Evolutionary conservation across 2,888 invertebrate genomes (phyloP).

Genomic region (Dolichomitus sp.): DNA sequence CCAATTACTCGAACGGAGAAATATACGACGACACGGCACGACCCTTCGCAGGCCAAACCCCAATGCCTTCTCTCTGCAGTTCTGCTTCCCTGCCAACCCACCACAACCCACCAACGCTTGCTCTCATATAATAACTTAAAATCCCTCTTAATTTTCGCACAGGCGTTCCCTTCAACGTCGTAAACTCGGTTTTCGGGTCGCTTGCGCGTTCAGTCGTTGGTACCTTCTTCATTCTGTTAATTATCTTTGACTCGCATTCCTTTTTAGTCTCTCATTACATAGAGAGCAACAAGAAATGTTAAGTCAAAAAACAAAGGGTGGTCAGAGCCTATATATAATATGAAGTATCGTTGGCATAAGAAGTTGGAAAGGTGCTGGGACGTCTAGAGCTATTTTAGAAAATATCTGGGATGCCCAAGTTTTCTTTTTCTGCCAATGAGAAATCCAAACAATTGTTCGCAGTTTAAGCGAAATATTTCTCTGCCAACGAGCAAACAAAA

Average conservation of each 20-base stretch:
- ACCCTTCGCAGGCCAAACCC: conserved; percentile 58
- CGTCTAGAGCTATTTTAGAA: no score
- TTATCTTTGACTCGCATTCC: conserved; percentile 26
- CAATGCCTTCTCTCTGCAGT: conserved; percentile 22
- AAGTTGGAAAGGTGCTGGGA: neutral
- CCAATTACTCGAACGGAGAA: conserved; percentile 75
- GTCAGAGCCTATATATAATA: neutral
- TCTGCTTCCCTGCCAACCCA: conserved; percentile 30
- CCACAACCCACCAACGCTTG: conserved; percentile 29
- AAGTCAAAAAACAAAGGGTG: neutral
- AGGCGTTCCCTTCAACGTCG: conserved; percentile 39
- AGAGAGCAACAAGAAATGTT: neutral
- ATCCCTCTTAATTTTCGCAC: conserved; percentile 63
- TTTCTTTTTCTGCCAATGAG: no score
- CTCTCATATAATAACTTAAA: conserved; percentile 56
- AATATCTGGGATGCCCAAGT: no score
- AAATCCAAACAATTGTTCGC: neutral
- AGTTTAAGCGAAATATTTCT: neutral
- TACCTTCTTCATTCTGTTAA: conserved; percentile 22
- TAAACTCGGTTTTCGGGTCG: conserved; percentile 54
- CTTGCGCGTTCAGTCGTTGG: neutral
- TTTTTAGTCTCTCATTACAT: conserved; percentile 18
- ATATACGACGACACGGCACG: conserved; percentile 68
- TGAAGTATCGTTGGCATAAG: neutral
- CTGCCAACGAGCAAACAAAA: no score